Evolutionary conservation across 1,140 invertebrate genomes (phyloP), one percentile per base, ranked within the genome.

Genomic region (Drosophila serrata): DNA sequence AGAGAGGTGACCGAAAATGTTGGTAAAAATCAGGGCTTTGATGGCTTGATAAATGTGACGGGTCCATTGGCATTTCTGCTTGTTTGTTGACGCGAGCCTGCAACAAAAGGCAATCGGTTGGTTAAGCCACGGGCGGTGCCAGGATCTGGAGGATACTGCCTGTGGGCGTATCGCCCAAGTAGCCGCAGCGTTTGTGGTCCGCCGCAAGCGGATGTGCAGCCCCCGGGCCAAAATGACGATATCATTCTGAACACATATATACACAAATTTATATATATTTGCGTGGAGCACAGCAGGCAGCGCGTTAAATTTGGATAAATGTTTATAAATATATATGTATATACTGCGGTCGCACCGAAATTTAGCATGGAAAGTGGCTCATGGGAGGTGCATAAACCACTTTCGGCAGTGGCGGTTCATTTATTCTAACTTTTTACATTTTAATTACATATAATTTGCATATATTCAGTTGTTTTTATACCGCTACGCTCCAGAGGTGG

Each of bases 271-370:
- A 19, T 33, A 51, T 61, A 24, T 51, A 56, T 53, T 17, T 17
- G 51, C 51, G 51, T 24, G 37, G 33, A 35, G 31, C 31, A 15
- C 17, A 35, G 29, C 19, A 40, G 42, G 70, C 37, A 33, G 45
- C 22, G 48, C 33, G 57, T 78, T 78, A 73, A 65, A 75, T 65
- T 76, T 58, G 63, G 84, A 45, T 77, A 80, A 82, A 87, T 82
- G 76, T 88, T 88, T 87, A 87, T 87, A 87, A 87, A 87, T 87
- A 77, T 87, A 87, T 87, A 87, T 88, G 88, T 87, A 77, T 87
- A 77, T 72, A 73, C 70, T 88, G 84, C 40, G 82, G 84, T 65
- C 53, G 27, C 67, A 45, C 72, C 81, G 75, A 79, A 87, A 87
- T 87, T 87, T 73, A 80, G 67, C 70, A 65, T 46, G 48, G 62